These are phyloP conservation scores for Tursiops truncatus DNA, from an alignment of 2,113 vertebrate genomes.

Conservation along the genomic window DNA sequence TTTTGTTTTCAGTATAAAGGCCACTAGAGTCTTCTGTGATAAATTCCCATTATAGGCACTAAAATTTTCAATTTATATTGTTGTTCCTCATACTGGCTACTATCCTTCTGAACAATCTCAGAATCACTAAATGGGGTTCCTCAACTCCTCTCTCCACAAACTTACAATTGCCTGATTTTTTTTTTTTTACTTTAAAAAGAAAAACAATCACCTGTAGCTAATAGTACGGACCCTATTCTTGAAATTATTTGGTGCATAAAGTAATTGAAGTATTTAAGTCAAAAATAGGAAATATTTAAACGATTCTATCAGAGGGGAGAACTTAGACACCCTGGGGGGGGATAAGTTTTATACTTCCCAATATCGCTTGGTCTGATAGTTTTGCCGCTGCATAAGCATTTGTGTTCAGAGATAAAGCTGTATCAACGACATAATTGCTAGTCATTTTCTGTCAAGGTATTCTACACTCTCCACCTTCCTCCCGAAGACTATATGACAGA, in stretches of 20 bases:
- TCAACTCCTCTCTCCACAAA: not conserved
- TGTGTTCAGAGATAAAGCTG: conserved; percentile 2
- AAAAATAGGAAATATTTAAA: not conserved
- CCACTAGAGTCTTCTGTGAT: not conserved
- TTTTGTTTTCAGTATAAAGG: not conserved
- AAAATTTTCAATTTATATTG: not conserved
- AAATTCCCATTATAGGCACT: not conserved
- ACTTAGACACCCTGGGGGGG: not conserved
- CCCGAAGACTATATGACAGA: not conserved
- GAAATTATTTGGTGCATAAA: not conserved
- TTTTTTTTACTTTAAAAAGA: not conserved
- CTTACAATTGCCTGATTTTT: not conserved
- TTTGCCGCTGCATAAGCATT: not conserved
- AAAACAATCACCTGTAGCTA: not conserved
- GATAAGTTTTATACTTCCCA: not conserved
- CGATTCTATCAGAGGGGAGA: not conserved
- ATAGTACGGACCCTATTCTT: not conserved
- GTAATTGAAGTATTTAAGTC: not conserved
- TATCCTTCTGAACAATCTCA: not conserved
- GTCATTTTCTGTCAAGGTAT: not conserved
- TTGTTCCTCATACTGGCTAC: not conserved
- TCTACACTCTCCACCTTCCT: not conserved
- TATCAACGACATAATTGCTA: not conserved
- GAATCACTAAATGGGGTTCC: not conserved
- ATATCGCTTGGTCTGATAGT: not conserved